phyloP scores from a whole-genome alignment of 2,888 invertebrate genomes.

The Tanytarsus gracilentus region DNA sequence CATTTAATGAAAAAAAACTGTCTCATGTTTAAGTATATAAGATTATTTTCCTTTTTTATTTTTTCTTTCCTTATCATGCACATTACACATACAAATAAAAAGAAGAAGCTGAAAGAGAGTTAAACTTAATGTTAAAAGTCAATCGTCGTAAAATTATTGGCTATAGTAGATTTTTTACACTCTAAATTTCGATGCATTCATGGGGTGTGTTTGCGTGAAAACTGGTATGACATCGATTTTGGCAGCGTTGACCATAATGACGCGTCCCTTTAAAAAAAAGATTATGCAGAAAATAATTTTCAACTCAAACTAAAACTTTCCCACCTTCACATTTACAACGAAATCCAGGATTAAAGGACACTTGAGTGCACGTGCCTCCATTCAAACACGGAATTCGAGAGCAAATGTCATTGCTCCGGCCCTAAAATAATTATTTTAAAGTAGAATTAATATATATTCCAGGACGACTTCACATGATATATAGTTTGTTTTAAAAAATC shows the following conservation, averaged over 20 bases:
- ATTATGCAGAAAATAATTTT: conserved; percentile 40
- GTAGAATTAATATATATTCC: neutral
- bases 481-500: neutral
- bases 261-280: neutral
- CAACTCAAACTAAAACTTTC: conserved; percentile 43
- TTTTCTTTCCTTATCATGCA: neutral
- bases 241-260: conserved; percentile 7
- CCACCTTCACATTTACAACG: conserved; percentile 56
- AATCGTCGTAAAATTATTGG: neutral
- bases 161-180: neutral
- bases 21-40: too few species aligned
- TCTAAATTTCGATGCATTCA: conserved; percentile 24
- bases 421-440: conserved; percentile 31
- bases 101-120: neutral
- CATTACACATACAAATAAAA: conserved; percentile 24
- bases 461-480: neutral
- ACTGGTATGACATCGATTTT: conserved; percentile 6
- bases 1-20: too few species aligned
- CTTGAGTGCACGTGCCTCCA: conserved; percentile 53
- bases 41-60: neutral
- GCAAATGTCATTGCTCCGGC: conserved; percentile 50
- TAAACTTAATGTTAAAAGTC: neutral
- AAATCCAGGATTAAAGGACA: conserved; percentile 50
- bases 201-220: conserved; percentile 11
- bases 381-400: conserved; percentile 52